Percentiles rank a stretch among this genome's conserved stretches.
phyloP scores from a whole-genome alignment of 1,140 invertebrate species.

The Micrasema longulum region DNA sequence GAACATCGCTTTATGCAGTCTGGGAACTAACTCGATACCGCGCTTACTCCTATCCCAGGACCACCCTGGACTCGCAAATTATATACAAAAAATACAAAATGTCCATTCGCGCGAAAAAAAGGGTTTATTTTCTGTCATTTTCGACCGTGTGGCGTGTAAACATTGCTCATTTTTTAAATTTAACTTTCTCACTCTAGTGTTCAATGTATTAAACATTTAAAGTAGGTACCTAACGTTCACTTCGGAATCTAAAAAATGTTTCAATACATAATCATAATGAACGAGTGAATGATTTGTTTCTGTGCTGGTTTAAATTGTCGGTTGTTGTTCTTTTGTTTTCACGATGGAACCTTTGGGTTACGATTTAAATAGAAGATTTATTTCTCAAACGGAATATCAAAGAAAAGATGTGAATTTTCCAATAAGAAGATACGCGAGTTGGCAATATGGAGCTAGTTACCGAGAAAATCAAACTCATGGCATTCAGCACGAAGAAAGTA shows the following conservation, averaged over 20 bases:
- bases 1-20: conserved; percentile 31
- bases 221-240: background rate
- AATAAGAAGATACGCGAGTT: background rate
- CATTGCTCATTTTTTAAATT: background rate
- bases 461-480: conserved; percentile 1
- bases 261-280: background rate
- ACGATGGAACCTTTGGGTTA: conserved; percentile 38
- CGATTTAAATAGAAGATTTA: conserved; percentile 34
- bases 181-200: background rate
- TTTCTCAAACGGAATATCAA: conserved; percentile 30
- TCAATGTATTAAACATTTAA: background rate
- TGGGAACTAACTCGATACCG: background rate
- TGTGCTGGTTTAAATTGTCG: background rate
- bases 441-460: conserved; percentile 8
- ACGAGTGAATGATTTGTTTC: background rate
- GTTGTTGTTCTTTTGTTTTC: background rate
- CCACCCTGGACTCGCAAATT: background rate
- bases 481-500: background rate
- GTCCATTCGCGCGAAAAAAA: too few relatives aligned
- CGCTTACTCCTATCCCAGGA: background rate
- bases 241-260: background rate
- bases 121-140: too few relatives aligned
- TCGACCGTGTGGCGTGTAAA: too few relatives aligned
- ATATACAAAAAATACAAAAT: too few relatives aligned
- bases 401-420: conserved; percentile 3